Percentiles rank a stretch among this genome's conserved stretches.
Conservation (phyloP, 1,140 invertebrate genomes). For the Habropoda laboriosa region DNA sequence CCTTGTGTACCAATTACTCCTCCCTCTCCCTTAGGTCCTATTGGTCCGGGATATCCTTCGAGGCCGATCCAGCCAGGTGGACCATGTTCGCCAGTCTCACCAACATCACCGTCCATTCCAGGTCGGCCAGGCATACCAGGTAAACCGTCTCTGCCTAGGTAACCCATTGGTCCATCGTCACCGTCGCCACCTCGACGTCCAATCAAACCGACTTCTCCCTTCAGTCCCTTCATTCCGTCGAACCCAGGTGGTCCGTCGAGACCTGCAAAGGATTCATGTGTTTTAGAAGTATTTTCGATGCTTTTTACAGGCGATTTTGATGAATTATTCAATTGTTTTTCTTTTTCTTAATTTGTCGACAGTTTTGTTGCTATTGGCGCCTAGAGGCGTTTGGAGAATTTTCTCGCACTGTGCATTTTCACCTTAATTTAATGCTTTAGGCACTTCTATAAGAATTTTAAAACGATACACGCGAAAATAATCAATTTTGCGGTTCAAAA, state of each 20-base stretch:
- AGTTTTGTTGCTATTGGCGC: no score
- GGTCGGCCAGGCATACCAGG: constrained; percentile 81
- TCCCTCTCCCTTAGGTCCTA: constrained; percentile 83
- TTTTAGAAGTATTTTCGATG: no score
- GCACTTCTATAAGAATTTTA: no score
- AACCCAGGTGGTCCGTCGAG: constrained; percentile 68
- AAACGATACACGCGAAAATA: no score
- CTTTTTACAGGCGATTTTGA: no score
- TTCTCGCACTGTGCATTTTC: no score
- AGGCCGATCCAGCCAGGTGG: constrained; percentile 78
- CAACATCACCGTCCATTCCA: constrained; percentile 82
- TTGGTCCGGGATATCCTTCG: constrained; percentile 79
- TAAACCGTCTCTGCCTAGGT: constrained; percentile 79
- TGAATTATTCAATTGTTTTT: no score
- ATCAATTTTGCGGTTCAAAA: no score
- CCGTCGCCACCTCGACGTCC: constrained; percentile 84
- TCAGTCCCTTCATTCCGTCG: constrained; percentile 79
- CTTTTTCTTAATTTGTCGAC: no score
- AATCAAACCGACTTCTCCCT: constrained; percentile 82
- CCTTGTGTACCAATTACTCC: constrained; percentile 83
- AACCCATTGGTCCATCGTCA: constrained; percentile 81
- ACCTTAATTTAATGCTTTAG: no score
- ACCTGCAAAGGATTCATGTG: constrained; percentile 37
- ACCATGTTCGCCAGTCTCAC: constrained; percentile 77
- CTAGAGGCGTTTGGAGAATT: no score